Conservation (phyloP, 2,797 vertebrate species). For the Eupleurogrammus muticus region DNA sequence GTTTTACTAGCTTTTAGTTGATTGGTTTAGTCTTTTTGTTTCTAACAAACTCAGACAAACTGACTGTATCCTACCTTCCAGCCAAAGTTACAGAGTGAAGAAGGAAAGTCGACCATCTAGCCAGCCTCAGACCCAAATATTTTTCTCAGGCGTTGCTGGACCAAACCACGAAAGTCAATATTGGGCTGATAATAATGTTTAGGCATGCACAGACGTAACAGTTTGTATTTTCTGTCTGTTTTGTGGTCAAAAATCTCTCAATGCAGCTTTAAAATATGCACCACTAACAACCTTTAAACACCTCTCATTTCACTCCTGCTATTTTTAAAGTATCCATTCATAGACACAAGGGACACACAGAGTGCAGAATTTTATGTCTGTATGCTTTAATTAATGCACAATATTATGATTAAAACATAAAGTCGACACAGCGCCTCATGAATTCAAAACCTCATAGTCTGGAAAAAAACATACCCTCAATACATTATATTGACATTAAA, state of each 20-base stretch:
- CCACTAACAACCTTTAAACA: not conserved
- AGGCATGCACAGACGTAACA: not conserved
- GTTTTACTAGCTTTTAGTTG: conserved; percentile 16
- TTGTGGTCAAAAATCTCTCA: conserved; percentile 4
- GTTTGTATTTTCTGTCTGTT: not conserved
- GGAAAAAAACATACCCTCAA: not conserved
- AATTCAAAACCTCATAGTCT: conserved; percentile 21
- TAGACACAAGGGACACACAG: not conserved
- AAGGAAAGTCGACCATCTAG: not conserved
- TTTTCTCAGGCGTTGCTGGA: conserved; percentile 23
- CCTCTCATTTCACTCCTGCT: not conserved
- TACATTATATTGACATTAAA: conserved; percentile 14
- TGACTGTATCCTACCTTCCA: not conserved
- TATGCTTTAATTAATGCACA: not conserved
- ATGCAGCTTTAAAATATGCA: conserved; percentile 27
- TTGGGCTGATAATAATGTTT: conserved; percentile 8
- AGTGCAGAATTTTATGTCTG: conserved; percentile 5
- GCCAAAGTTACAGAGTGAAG: conserved; percentile 8
- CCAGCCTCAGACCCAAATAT: not conserved
- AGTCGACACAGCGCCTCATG: conserved; percentile 17
- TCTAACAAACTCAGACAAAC: not conserved
- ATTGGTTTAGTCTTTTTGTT: not conserved
- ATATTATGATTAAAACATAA: conserved; percentile 22
- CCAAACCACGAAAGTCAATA: conserved; percentile 19
- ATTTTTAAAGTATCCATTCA: conserved; percentile 5